These are phyloP conservation scores for Ophion ventricosus DNA, from an alignment of 2,888 invertebrate species.

Conservation along the genomic window DNA sequence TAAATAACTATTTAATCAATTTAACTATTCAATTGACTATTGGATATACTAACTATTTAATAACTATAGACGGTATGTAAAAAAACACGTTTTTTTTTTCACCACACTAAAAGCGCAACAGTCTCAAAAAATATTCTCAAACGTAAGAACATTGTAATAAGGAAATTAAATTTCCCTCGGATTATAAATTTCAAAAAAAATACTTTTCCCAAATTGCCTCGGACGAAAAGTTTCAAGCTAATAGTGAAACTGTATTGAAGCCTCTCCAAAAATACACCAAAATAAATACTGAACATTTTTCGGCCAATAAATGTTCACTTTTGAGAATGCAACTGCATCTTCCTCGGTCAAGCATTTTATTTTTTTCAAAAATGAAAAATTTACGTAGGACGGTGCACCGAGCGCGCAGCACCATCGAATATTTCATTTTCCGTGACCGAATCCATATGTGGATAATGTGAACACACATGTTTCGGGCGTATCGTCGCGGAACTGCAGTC, in stretches of 20 bases:
- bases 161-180: no score
- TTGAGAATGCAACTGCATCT: not conserved
- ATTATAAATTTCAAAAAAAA: not conserved
- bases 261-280: not conserved
- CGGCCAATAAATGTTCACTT: not conserved
- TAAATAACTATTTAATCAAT: no score
- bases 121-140: no score
- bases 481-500: constrained; percentile 55
- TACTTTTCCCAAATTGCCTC: not conserved
- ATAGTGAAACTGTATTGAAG: not conserved
- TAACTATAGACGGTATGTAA: no score
- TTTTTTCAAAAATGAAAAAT: constrained; percentile 6
- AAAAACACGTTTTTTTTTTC: no score
- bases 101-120: no score
- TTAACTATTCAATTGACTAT: no score
- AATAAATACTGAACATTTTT: not conserved
- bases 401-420: constrained; percentile 19
- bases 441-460: constrained; percentile 68
- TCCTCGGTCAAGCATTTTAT: not conserved
- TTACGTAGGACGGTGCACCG: not conserved
- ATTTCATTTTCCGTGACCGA: constrained; percentile 59
- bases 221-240: not conserved
- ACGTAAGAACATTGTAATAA: no score
- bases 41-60: no score
- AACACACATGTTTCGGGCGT: constrained; percentile 72